Evolutionary conservation across 2,113 vertebrate species (phyloP).

Genomic region (Vimba vimba): DNA sequence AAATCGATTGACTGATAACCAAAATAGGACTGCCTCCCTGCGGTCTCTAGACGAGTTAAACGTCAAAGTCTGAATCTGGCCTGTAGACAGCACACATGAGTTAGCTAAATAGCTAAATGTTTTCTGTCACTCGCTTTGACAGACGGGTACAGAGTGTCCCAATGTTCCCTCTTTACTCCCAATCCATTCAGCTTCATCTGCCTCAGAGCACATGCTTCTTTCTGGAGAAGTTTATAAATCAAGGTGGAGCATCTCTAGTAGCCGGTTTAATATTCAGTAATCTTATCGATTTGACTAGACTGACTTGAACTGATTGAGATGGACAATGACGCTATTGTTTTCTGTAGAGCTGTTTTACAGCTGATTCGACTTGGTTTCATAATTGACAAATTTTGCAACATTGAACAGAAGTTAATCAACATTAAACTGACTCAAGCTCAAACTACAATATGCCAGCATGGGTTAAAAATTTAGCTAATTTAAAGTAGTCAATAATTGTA

Average conservation of each 20-base stretch:
- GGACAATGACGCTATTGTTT: too few relatives aligned
- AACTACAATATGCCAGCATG: too few relatives aligned
- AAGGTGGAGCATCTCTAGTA: not conserved
- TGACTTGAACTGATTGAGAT: too few relatives aligned
- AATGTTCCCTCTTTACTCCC: not conserved
- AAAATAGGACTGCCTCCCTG: slow-evolving; percentile 26
- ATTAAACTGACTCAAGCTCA: not conserved
- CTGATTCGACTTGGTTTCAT: too few relatives aligned
- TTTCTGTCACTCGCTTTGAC: not conserved
- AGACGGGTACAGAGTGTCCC: not conserved
- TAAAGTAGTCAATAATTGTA: not conserved
- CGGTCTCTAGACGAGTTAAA: slow-evolving; percentile 20
- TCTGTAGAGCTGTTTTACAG: too few relatives aligned
- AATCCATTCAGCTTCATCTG: not conserved
- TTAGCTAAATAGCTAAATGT: slow-evolving; percentile 4
- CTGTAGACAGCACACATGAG: slow-evolving; percentile 15
- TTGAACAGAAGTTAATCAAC: too few relatives aligned
- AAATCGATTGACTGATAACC: slow-evolving; percentile 70
- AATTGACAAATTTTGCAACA: too few relatives aligned
- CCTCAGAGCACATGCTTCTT: not conserved
- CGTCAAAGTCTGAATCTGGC: not conserved
- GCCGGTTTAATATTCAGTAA: not conserved
- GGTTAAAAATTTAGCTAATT: not conserved
- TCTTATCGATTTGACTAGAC: too few relatives aligned
- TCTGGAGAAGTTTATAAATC: not conserved